phyloP scores from a whole-genome alignment of 2,113 vertebrate genomes.

The Catagonus wagneri region DNA sequence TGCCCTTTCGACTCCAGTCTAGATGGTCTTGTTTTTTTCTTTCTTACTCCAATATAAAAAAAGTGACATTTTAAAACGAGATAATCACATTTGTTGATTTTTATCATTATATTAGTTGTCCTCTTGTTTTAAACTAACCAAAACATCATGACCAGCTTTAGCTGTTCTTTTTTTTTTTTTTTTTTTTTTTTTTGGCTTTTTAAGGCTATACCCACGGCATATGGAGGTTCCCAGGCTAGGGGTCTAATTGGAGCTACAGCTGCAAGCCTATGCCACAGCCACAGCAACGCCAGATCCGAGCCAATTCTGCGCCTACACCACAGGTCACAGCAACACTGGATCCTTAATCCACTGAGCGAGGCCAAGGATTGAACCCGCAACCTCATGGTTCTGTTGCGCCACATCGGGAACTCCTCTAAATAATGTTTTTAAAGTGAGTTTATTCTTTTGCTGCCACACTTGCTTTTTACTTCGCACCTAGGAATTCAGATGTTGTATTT shows the following conservation, averaged over 20 bases:
- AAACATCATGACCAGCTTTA: slow-evolving; percentile 35
- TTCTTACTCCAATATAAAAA: slow-evolving; percentile 33
- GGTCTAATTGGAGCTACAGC: too few relatives aligned
- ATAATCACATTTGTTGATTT: slow-evolving; percentile 47
- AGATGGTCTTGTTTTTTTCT: neutral
- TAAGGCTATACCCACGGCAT: too few relatives aligned
- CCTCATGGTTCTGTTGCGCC: too few relatives aligned
- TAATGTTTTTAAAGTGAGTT: slow-evolving; percentile 49
- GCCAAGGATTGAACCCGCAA: too few relatives aligned
- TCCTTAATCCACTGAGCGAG: too few relatives aligned
- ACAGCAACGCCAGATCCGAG: too few relatives aligned
- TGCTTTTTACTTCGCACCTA: slow-evolving; percentile 23
- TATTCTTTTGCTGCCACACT: slow-evolving; percentile 11
- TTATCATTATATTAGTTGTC: slow-evolving; percentile 40
- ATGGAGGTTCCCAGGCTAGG: too few relatives aligned
- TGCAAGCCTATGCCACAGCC: too few relatives aligned
- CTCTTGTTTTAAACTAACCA: slow-evolving; percentile 59
- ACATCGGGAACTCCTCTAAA: slow-evolving; percentile 1
- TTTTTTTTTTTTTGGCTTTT: too few relatives aligned
- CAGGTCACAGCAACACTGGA: too few relatives aligned
- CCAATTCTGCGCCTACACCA: too few relatives aligned
- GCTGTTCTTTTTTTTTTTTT: neutral
- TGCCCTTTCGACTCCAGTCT: neutral
- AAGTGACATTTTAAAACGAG: slow-evolving; percentile 41
- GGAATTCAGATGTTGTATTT: slow-evolving; percentile 40